phyloP scores from a whole-genome alignment of 2,113 vertebrate genomes.

The Hystrix cristata region DNA sequence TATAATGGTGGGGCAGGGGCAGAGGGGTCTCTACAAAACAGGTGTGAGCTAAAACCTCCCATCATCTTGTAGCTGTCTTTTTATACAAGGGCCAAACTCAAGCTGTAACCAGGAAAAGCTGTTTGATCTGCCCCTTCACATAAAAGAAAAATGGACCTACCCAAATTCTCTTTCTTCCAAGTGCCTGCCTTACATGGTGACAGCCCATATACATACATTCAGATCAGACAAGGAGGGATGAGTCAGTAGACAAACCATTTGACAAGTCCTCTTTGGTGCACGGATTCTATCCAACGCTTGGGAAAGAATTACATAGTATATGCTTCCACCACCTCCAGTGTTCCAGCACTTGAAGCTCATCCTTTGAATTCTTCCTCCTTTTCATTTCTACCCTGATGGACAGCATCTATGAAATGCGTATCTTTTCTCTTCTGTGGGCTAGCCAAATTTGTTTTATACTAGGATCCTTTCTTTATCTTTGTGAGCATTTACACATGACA shows the following conservation, averaged over 20 bases:
- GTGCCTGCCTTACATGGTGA: background rate
- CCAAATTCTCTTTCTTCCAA: slow-evolving; percentile 64
- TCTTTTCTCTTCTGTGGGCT: background rate
- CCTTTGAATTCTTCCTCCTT: background rate
- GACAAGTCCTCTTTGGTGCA: slow-evolving; percentile 51
- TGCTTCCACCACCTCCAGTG: slow-evolving; percentile 23
- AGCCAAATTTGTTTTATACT: background rate
- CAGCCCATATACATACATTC: background rate
- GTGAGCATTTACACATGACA: background rate
- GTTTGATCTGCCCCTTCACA: slow-evolving; percentile 71
- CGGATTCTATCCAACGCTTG: background rate
- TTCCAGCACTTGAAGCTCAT: slow-evolving; percentile 10
- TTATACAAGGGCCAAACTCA: background rate
- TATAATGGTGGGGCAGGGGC: background rate
- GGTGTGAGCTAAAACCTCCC: background rate
- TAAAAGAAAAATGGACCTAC: slow-evolving; percentile 66
- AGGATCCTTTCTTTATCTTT: slow-evolving; percentile 54
- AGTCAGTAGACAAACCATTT: slow-evolving; percentile 66
- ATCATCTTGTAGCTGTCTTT: background rate
- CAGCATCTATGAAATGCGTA: background rate
- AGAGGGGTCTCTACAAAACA: background rate
- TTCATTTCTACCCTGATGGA: slow-evolving; percentile 39
- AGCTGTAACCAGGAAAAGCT: background rate
- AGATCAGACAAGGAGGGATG: slow-evolving; percentile 53
- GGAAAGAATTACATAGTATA: background rate